Evolutionary conservation across 2,888 invertebrate species (phyloP).

Genomic region (Rutpela maculata): DNA sequence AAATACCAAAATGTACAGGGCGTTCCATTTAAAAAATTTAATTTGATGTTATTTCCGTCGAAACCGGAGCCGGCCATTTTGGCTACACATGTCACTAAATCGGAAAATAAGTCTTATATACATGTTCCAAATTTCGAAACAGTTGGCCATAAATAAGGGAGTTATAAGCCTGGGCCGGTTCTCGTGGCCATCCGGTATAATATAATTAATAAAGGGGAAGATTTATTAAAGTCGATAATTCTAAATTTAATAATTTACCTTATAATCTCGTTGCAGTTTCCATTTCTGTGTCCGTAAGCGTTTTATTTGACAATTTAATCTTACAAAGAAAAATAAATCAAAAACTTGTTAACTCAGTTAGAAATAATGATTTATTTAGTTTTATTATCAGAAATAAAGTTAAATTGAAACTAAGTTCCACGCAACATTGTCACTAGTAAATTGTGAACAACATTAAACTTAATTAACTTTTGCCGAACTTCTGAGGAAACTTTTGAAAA

Average conservation of each 20-base stretch:
- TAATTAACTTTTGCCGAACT: constrained; percentile 30
- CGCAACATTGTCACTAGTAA: constrained; percentile 34
- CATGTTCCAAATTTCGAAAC: too few species aligned
- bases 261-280: background rate
- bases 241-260: background rate
- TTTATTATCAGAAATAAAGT: constrained; percentile 30
- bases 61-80: too few species aligned
- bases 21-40: too few species aligned
- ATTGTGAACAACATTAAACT: constrained; percentile 28
- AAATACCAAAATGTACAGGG: too few species aligned
- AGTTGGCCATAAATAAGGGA: too few species aligned
- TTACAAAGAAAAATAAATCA: constrained; percentile 26
- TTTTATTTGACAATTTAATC: constrained; percentile 22
- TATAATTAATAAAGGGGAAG: background rate
- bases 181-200: too few species aligned
- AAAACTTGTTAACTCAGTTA: constrained; percentile 12
- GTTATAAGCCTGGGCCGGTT: too few species aligned
- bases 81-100: too few species aligned
- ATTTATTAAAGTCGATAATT: background rate
- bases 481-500: constrained; percentile 18
- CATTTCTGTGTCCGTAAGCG: background rate
- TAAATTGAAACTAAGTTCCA: constrained; percentile 37
- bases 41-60: too few species aligned
- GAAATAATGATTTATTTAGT: constrained; percentile 24
- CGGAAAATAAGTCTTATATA: too few species aligned